These are phyloP conservation scores for Leucania comma DNA, from an alignment of 2,888 invertebrate genomes.

Conservation along the genomic window DNA sequence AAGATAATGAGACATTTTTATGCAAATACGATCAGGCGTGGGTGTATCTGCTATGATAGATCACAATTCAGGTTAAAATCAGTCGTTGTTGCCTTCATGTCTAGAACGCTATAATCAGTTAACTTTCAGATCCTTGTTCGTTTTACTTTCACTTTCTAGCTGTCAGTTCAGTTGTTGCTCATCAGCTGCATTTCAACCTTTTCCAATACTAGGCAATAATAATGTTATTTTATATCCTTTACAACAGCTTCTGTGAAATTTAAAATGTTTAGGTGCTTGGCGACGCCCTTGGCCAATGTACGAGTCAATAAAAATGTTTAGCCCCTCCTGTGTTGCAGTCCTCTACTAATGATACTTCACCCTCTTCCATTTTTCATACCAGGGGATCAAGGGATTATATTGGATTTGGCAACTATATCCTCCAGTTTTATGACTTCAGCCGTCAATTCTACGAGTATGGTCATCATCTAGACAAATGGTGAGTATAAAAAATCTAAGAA, in stretches of 20 bases:
- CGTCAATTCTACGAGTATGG: conserved; percentile 7
- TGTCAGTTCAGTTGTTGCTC: neutral
- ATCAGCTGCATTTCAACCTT: neutral
- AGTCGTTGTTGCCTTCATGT: conserved; percentile 1
- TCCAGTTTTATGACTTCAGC: conserved; percentile 28
- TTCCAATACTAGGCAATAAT: neutral
- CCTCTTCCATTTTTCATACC: conserved; percentile 31
- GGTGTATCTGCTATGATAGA: conserved; percentile 3
- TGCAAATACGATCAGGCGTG: conserved; percentile 7
- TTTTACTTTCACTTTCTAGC: conserved; percentile 10
- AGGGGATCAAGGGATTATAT: conserved; percentile 33
- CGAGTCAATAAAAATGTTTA: conserved; percentile 47
- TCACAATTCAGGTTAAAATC: neutral
- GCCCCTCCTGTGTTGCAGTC: conserved; percentile 26
- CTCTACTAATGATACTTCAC: conserved; percentile 39
- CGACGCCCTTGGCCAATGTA: conserved; percentile 13
- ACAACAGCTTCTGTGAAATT: neutral
- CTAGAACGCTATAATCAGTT: neutral
- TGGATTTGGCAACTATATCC: conserved; percentile 27
- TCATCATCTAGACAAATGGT: neutral
- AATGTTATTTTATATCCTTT: neutral
- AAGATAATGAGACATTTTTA: conserved; percentile 16
- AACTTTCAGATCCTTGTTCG: conserved; percentile 12
- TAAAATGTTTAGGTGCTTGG: conserved; percentile 12
- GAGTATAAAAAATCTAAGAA: neutral